Evolutionary conservation across 2,797 vertebrate genomes (phyloP), one percentile per base, ranked within the genome.

Genomic region (Salmo trutta): DNA sequence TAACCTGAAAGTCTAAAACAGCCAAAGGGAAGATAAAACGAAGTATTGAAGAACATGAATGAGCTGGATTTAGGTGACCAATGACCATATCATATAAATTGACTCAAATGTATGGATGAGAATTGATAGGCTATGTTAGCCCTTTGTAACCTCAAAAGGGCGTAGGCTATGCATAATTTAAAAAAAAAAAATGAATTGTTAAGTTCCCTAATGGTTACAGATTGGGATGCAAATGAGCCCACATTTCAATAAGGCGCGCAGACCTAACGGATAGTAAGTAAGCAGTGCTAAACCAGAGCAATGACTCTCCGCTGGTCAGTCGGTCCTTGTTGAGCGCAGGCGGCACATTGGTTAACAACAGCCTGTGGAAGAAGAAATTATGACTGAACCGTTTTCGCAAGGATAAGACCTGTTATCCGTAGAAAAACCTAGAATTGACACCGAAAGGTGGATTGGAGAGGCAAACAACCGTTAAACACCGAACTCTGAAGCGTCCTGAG

Each of bases 331-430:
- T 4, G 31, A 75, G 81, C 24, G 56, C 4, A 24, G 75, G 81
- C 41, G 65, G 71, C 65, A 68, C 67, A 83, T 24, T 86, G 86
- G 88, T 86, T 87, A 81, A 87, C 10, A n/a, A 7, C 19, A n/a
- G 71, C 41, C 65, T 74, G 71, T 73, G 77, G 41, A 65, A 76
- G 81, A 79, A 74, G 27, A 21, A 47, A 27, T 74, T 73, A 59
- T 77, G 54, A 78, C 77, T 71, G 71, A 75, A 47, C 71, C 65
- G 70, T 71, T 41, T 51, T 77, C 15, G 56, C 24, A 47, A 36
- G 27, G 14, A 78, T 47, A 56, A 54, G 59, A 52, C 71, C 16
- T 29, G 41, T 52, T 1, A 75, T 19, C 12, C 59, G 7, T 8
- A 21, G 31, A 27, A 27, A 64, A 24, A 12, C 8, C 10, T 8